These are phyloP conservation scores for Lamellibrachia columna DNA, from an alignment of 2,888 invertebrate genomes.

Conservation along the genomic window DNA sequence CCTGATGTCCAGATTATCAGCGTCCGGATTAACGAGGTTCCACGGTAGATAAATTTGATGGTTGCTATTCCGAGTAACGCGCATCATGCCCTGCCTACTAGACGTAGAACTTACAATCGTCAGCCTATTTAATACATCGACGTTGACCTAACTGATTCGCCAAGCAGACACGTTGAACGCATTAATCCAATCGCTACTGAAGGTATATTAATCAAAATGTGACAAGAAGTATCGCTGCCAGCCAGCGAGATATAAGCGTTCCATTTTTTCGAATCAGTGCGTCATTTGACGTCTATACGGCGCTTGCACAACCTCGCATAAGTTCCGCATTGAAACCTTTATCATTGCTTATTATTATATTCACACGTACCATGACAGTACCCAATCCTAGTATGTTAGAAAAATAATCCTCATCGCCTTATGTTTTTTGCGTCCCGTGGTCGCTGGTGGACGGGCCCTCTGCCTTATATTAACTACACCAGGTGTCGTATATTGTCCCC, in stretches of 20 bases:
- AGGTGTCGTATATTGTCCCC: too few relatives aligned
- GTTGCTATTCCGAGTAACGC: not conserved
- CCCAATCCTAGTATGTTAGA: not conserved
- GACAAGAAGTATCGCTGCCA: not conserved
- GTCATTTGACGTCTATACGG: not conserved
- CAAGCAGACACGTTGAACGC: not conserved
- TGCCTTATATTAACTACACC: too few relatives aligned
- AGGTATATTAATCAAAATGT: not conserved
- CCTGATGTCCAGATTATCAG: too few relatives aligned
- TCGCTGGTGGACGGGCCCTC: too few relatives aligned
- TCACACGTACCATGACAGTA: not conserved
- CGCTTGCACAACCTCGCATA: not conserved
- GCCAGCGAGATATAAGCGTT: not conserved
- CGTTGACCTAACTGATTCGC: not conserved
- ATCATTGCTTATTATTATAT: not conserved
- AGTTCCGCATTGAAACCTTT: not conserved
- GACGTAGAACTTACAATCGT: not conserved
- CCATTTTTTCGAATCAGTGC: not conserved
- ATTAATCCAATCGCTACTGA: not conserved
- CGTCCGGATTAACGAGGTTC: not conserved
- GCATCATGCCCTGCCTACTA: not conserved
- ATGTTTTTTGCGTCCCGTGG: too few relatives aligned
- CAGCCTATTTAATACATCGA: not conserved
- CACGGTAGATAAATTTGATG: not conserved
- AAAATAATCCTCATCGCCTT: not conserved